phyloP scores from a whole-genome alignment of 2,888 invertebrate genomes.

The Drosophila nigricruria region DNA sequence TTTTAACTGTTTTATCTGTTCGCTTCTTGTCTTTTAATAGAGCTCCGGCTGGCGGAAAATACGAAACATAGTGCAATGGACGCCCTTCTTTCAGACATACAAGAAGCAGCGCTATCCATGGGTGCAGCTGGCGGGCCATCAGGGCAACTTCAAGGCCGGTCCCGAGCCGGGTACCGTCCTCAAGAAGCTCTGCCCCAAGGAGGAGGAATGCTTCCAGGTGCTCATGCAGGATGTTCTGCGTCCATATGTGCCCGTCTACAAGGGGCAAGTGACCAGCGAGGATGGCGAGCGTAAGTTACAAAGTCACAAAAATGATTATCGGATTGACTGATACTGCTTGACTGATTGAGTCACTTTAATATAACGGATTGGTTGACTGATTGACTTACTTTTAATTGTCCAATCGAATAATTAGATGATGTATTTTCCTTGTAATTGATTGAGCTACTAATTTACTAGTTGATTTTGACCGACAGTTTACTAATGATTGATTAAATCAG shows the following conservation, averaged over 20 bases:
- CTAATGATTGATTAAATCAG: neutral
- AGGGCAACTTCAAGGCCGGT: slow-evolving; percentile 97
- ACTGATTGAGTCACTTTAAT: no score
- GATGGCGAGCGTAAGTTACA: slow-evolving; percentile 89
- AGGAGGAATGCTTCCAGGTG: slow-evolving; percentile 94
- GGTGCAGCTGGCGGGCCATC: slow-evolving; percentile 98
- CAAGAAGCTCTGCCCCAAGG: slow-evolving; percentile 96
- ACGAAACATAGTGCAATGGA: slow-evolving; percentile 97
- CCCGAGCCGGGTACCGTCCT: slow-evolving; percentile 96
- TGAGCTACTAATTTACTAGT: neutral
- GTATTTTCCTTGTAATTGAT: no score
- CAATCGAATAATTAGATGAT: neutral
- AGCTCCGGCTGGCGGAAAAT: slow-evolving; percentile 97
- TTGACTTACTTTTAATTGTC: neutral
- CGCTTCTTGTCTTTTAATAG: slow-evolving; percentile 85
- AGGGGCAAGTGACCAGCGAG: slow-evolving; percentile 93
- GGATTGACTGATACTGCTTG: neutral
- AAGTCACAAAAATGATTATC: neutral
- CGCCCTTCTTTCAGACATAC: slow-evolving; percentile 98
- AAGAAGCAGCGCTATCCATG: slow-evolving; percentile 98
- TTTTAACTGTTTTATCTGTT: neutral
- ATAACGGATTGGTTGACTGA: no score
- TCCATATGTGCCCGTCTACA: slow-evolving; percentile 96
- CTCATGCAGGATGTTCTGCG: slow-evolving; percentile 94
- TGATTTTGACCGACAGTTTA: neutral